phyloP scores from a whole-genome alignment of 2,113 vertebrate genomes.

The Caloenas nicobarica region DNA sequence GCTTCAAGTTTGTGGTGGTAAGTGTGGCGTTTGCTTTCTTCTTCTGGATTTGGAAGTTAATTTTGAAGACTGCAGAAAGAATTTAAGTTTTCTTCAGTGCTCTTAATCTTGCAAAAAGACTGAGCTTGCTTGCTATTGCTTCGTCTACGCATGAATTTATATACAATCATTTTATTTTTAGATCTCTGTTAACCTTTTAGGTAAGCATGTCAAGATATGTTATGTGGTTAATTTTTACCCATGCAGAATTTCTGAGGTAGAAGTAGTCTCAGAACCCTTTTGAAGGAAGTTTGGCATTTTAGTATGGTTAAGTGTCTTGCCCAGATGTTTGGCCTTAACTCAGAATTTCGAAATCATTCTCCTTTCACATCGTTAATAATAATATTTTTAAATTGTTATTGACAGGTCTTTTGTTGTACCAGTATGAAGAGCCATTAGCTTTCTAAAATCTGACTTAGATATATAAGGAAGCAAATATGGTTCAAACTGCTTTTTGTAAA shows the following conservation, averaged over 20 bases:
- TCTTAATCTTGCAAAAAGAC: background rate
- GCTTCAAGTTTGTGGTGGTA: conserved; percentile 89
- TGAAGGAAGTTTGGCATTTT: background rate
- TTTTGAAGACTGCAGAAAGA: background rate
- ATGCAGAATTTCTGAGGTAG: background rate
- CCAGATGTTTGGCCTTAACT: background rate
- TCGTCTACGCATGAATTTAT: background rate
- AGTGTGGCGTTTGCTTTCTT: conserved; percentile 43
- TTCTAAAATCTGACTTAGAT: background rate
- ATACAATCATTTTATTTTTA: background rate
- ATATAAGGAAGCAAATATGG: background rate
- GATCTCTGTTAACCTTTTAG: background rate
- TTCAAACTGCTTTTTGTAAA: background rate
- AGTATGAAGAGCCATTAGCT: background rate
- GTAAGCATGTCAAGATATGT: background rate
- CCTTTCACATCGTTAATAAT: background rate
- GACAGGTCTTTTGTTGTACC: background rate
- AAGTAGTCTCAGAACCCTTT: background rate
- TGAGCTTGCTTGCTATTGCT: background rate
- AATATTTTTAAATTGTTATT: background rate
- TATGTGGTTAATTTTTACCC: background rate
- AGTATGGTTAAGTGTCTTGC: background rate
- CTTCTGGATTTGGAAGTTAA: background rate
- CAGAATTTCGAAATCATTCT: background rate
- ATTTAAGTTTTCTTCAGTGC: background rate